Conservation (phyloP, 2,797 vertebrate genomes). For the Carapus acus region DNA sequence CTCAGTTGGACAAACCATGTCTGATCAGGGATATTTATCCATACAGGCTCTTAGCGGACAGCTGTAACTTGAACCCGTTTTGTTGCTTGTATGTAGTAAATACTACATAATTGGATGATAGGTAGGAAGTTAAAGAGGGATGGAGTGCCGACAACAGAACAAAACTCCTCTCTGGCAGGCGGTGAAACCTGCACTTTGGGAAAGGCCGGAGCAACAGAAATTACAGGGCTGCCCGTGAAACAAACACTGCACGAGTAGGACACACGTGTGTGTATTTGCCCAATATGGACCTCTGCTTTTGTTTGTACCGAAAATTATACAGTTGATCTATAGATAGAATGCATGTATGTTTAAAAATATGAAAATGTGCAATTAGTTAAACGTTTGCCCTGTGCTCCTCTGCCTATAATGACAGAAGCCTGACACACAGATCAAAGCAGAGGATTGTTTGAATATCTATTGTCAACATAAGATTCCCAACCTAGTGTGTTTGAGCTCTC, state of each 20-base stretch:
- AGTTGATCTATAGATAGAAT: slow-evolving; percentile 44
- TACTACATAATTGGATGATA: slow-evolving; percentile 30
- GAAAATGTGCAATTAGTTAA: slow-evolving; percentile 10
- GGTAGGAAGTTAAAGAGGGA: slow-evolving; percentile 27
- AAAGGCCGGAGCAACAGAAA: slow-evolving; percentile 51
- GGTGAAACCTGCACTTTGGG: slow-evolving; percentile 39
- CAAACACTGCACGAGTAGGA: slow-evolving; percentile 35
- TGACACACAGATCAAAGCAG: slow-evolving; percentile 7
- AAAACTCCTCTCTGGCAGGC: slow-evolving; percentile 25
- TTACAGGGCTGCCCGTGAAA: slow-evolving; percentile 55
- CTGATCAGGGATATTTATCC: slow-evolving; percentile 20
- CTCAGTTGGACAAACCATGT: slow-evolving; percentile 16
- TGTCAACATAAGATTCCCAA: slow-evolving; percentile 14
- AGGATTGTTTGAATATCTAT: neutral
- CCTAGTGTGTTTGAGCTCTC: slow-evolving; percentile 5
- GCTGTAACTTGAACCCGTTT: slow-evolving; percentile 20
- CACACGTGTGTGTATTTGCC: slow-evolving; percentile 56
- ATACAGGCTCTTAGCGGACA: neutral
- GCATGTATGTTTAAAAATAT: slow-evolving; percentile 37
- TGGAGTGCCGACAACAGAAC: slow-evolving; percentile 25
- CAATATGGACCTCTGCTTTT: slow-evolving; percentile 41
- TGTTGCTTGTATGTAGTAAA: slow-evolving; percentile 13
- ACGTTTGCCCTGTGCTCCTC: neutral
- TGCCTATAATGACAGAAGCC: too few relatives aligned
- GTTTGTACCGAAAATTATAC: slow-evolving; percentile 57